These are phyloP conservation scores for Neostethus bicornis DNA, from an alignment of 2,797 vertebrate species.

Conservation along the genomic window DNA sequence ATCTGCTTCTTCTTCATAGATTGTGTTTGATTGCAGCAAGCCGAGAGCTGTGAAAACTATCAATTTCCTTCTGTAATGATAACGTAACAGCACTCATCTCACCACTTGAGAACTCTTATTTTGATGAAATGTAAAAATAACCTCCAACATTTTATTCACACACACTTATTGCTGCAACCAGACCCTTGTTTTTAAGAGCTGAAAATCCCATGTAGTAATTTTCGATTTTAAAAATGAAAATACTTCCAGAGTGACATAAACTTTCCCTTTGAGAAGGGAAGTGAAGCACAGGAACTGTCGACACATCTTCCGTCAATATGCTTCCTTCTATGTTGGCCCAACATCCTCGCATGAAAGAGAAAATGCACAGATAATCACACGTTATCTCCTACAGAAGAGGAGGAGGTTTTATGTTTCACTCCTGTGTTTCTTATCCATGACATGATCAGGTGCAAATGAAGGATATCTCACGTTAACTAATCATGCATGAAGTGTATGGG, in stretches of 20 bases:
- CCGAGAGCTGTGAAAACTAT: slow-evolving; percentile 1
- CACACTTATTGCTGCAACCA: neutral
- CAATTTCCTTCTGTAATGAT: neutral
- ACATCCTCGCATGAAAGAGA: slow-evolving; percentile 62
- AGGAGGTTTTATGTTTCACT: neutral
- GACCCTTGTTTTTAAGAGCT: slow-evolving; percentile 1
- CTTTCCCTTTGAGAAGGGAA: slow-evolving; percentile 59
- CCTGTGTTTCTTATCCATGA: neutral
- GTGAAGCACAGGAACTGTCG: slow-evolving; percentile 65
- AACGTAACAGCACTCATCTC: neutral
- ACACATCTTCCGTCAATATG: slow-evolving; percentile 61
- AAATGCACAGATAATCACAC: slow-evolving; percentile 5
- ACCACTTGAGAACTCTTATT: neutral
- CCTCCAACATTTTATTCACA: neutral
- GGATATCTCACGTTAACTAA: no score
- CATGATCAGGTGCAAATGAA: no score
- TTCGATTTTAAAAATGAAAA: slow-evolving; percentile 10
- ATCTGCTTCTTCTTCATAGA: slow-evolving; percentile 8
- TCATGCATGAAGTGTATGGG: no score
- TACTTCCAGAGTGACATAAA: slow-evolving; percentile 44
- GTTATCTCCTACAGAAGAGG: neutral
- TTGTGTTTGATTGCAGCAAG: slow-evolving; percentile 3
- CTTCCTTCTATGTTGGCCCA: slow-evolving; percentile 52
- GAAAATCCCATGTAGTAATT: slow-evolving; percentile 4
- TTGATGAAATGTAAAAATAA: neutral